These are phyloP conservation scores for Seriola rivoliana DNA, from an alignment of 2,113 vertebrate species.

Conservation along the genomic window DNA sequence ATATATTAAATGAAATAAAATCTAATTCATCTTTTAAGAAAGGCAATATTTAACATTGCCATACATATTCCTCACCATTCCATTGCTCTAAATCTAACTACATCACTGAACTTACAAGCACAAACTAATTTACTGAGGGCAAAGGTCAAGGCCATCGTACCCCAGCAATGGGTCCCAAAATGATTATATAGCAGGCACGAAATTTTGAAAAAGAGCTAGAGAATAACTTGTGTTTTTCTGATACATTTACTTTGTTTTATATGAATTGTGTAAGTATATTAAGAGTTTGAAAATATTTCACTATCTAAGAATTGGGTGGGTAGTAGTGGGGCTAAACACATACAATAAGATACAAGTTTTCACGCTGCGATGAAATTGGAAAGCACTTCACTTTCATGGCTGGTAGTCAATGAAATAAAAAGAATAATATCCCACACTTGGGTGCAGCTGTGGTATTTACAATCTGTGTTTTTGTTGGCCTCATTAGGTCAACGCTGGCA, in stretches of 20 bases:
- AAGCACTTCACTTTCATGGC: constrained; percentile 13
- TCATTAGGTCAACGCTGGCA: constrained; percentile 64
- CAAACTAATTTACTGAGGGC: not conserved
- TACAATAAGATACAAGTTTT: not conserved
- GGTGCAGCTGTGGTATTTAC: not conserved
- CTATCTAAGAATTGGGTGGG: not conserved
- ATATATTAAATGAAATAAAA: not conserved
- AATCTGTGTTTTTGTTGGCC: constrained; percentile 53
- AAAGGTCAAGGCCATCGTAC: constrained; percentile 1
- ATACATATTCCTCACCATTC: not conserved
- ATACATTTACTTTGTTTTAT: not conserved
- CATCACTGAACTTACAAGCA: not conserved
- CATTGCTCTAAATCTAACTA: not conserved
- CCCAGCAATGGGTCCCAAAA: not conserved
- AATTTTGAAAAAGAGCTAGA: not conserved
- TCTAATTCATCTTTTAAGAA: not conserved
- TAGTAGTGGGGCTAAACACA: not conserved
- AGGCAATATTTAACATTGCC: not conserved
- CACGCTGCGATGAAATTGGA: not conserved
- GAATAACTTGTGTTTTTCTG: not conserved
- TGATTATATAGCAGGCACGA: not conserved
- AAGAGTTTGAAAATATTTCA: not conserved
- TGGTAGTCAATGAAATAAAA: constrained; percentile 22
- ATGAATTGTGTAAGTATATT: not conserved
- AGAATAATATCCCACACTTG: constrained; percentile 1